Evolutionary conservation across 2,888 invertebrate genomes (phyloP).

Genomic region (Sepiola atlantica): DNA sequence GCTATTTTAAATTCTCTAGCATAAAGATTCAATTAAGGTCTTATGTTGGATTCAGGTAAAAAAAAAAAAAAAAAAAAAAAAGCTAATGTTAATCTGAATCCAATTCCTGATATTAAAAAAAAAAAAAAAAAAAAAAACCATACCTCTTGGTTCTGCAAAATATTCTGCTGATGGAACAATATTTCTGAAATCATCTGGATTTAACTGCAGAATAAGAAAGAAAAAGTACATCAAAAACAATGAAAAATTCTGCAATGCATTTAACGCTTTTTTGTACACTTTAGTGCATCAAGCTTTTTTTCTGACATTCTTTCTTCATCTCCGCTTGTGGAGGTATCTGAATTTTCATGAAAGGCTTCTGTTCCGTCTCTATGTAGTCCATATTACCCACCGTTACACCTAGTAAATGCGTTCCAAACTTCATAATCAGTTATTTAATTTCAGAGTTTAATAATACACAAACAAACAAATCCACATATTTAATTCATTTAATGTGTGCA

Average conservation of each 20-base stretch:
- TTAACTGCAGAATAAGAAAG: conserved; percentile 54
- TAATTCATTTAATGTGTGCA: no score
- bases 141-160: conserved; percentile 90
- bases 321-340: neutral
- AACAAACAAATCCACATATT: no score
- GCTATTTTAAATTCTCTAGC: neutral
- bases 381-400: no score
- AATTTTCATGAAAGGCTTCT: neutral
- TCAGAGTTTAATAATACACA: no score
- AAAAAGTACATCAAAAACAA: conserved; percentile 15
- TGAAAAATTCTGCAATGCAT: no score
- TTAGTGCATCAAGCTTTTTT: no score
- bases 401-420: no score
- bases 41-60: neutral
- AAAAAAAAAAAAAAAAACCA: conserved; percentile 48
- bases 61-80: neutral
- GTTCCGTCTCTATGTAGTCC: no score
- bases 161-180: conserved; percentile 91
- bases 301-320: neutral
- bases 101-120: neutral
- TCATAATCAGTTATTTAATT: no score
- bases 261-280: no score
- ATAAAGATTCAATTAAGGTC: neutral
- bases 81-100: no score
- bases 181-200: conserved; percentile 82